phyloP scores from a whole-genome alignment of 2,888 invertebrate species.

The Tholera decimalis region DNA sequence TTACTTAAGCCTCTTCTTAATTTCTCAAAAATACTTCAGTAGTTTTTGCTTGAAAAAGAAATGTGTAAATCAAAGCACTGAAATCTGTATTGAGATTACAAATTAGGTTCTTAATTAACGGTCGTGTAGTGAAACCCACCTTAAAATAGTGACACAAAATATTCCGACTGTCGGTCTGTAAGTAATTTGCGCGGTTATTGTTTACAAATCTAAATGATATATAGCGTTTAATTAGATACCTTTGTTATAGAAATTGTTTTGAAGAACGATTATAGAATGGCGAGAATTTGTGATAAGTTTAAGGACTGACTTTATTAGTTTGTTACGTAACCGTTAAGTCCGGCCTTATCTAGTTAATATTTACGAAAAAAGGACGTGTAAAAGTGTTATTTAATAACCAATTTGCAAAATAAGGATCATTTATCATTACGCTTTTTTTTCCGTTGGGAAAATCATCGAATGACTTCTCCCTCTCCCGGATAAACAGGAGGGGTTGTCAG shows the following conservation, averaged over 20 bases:
- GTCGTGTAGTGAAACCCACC: conserved; percentile 5
- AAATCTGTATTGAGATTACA: background rate
- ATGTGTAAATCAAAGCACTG: no score
- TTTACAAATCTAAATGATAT: conserved; percentile 44
- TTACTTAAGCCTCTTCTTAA: no score
- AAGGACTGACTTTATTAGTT: conserved; percentile 16
- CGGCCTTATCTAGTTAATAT: no score
- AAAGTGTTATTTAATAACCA: no score
- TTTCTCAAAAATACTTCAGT: no score
- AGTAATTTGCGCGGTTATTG: conserved; percentile 57
- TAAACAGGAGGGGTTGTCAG: no score
- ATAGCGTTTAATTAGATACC: conserved; percentile 42
- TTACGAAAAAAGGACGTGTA: no score
- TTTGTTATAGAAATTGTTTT: conserved; percentile 32
- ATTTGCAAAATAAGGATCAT: no score
- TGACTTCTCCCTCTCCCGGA: no score
- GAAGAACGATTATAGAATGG: conserved; percentile 32
- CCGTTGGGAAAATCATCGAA: no score
- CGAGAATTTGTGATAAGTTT: conserved; percentile 18
- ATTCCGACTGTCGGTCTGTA: conserved; percentile 15
- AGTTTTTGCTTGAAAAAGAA: background rate
- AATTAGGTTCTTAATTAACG: background rate
- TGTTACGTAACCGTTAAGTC: conserved; percentile 10
- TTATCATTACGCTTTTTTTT: no score
- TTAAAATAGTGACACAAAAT: conserved; percentile 25